Evolutionary conservation across 64 coral and sea anemone genomes (phyloP).

Genomic region (Dendronephthya gigantea): DNA sequence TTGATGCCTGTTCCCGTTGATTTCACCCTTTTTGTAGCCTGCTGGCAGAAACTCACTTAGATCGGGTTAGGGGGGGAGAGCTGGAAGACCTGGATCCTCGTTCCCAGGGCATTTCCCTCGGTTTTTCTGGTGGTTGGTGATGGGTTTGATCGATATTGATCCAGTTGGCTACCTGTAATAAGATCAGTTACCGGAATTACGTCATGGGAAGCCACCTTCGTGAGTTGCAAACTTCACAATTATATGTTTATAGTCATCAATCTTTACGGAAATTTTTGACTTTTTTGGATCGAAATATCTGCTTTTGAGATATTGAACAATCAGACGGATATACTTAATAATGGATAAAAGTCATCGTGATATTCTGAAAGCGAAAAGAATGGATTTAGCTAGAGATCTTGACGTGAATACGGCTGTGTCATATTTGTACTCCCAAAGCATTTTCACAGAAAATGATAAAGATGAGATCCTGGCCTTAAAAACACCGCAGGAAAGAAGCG

Average conservation of each 20-base stretch:
- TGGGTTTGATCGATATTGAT: too few species aligned
- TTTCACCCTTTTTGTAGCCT: too few species aligned
- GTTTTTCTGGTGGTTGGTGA: too few species aligned
- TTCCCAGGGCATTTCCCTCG: too few species aligned
- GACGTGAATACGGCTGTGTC: conserved; percentile 68
- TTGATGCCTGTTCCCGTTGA: too few species aligned
- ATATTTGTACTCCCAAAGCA: conserved; percentile 40
- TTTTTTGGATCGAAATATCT: neutral
- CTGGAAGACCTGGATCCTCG: too few species aligned
- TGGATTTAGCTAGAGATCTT: conserved; percentile 50
- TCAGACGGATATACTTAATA: neutral
- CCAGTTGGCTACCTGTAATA: neutral
- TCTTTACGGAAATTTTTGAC: neutral
- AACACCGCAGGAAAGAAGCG: conserved; percentile 28
- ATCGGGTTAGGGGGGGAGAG: too few species aligned
- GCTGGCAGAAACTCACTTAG: too few species aligned
- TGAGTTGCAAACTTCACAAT: neutral
- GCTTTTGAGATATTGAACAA: neutral
- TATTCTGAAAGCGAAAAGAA: conserved; percentile 45
- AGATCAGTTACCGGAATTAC: neutral
- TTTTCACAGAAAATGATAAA: conserved; percentile 54
- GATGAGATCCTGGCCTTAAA: conserved; percentile 40
- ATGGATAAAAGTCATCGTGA: conserved; percentile 67
- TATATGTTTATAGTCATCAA: too few species aligned
- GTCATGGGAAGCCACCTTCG: too few species aligned